Conservation (phyloP, 2,888 invertebrate species). For the Imbricaverruca yamaguchii region DNA sequence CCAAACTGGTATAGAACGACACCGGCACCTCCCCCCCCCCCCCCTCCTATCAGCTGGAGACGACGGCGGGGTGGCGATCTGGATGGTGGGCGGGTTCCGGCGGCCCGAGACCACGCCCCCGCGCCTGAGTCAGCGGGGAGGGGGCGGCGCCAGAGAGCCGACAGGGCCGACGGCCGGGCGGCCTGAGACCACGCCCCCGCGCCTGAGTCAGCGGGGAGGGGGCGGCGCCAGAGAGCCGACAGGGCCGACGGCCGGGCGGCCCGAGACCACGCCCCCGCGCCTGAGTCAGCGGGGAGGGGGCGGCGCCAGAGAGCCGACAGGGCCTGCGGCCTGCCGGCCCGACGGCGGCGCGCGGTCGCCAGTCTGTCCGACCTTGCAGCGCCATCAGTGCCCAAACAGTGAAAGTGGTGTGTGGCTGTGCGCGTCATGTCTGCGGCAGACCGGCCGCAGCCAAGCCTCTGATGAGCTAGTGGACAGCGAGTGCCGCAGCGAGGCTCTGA, state of each 20-base stretch:
- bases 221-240: background rate
- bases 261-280: background rate
- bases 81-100: background rate
- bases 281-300: background rate
- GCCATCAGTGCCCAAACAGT: conserved; percentile 2
- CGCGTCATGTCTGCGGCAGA: background rate
- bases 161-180: background rate
- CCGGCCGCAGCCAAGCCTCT: background rate
- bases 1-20: too few species aligned
- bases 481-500: background rate
- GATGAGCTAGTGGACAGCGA: background rate
- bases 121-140: background rate
- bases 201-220: background rate
- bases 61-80: too few species aligned
- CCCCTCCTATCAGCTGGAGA: too few species aligned
- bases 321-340: background rate
- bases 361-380: background rate
- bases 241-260: background rate
- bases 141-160: background rate
- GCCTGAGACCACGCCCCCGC: background rate
- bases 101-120: background rate
- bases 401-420: background rate
- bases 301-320: too few species aligned
- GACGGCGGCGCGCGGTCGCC: background rate
- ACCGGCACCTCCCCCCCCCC: too few species aligned